Percentiles rank a stretch among this genome's conserved stretches.
These are phyloP conservation scores for Dolichotis patagonum DNA, from an alignment of 2,113 vertebrate genomes.

Conservation along the genomic window DNA sequence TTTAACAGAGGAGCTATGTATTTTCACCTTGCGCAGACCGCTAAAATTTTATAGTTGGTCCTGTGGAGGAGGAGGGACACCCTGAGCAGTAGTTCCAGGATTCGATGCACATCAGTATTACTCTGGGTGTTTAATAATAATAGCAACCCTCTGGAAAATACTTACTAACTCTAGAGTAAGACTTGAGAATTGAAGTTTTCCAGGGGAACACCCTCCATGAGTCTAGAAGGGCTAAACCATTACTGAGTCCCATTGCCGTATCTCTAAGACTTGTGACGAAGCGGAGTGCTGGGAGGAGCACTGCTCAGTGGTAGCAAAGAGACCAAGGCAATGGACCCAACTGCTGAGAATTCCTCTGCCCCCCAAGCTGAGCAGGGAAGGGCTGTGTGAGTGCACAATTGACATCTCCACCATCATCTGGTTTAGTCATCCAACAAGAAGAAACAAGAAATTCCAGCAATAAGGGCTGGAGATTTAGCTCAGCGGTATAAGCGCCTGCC, in stretches of 20 bases:
- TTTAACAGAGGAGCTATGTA: not conserved
- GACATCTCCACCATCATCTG: constrained; percentile 93
- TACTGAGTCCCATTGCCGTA: not conserved
- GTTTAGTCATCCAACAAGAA: not conserved
- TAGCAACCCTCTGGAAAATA: not conserved
- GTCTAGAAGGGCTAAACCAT: not conserved
- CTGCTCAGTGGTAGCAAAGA: not conserved
- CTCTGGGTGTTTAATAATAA: not conserved
- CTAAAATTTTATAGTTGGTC: not conserved
- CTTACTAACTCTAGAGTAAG: not conserved
- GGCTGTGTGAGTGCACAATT: constrained; percentile 95
- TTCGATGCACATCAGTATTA: not conserved
- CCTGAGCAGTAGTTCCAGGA: not conserved
- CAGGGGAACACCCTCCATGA: not conserved
- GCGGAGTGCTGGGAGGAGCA: not conserved
- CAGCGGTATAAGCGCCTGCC: too few relatives aligned
- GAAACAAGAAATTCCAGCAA: not conserved
- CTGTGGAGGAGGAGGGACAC: not conserved
- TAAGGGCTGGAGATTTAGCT: too few relatives aligned
- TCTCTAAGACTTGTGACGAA: not conserved
- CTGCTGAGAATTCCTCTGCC: constrained; percentile 89
- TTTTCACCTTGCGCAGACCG: not conserved
- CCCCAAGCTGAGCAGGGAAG: constrained; percentile 89
- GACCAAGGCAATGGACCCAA: constrained; percentile 88
- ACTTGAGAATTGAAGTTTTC: not conserved